Conservation (phyloP, 2,113 vertebrate species). For the Coreoperca whiteheadi region DNA sequence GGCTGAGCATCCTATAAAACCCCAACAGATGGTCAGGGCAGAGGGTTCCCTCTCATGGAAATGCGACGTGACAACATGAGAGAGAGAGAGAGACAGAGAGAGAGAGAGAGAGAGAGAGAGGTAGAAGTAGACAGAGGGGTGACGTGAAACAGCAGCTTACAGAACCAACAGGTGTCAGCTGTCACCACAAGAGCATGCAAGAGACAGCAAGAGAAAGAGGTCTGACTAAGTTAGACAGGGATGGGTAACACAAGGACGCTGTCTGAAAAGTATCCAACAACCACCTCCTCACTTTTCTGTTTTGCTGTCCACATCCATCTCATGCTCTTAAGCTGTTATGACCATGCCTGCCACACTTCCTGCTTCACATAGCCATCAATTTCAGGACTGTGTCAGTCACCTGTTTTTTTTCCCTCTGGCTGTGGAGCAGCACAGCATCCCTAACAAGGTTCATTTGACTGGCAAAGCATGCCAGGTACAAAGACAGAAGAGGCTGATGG, state of each 20-base stretch:
- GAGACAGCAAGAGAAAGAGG: conserved; percentile 14
- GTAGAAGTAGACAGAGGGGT: neutral
- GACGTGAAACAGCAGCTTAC: conserved; percentile 20
- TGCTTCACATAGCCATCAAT: conserved; percentile 20
- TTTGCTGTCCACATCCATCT: conserved; percentile 30
- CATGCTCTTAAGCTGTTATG: conserved; percentile 24
- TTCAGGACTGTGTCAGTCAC: conserved; percentile 30
- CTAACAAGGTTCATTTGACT: conserved; percentile 59
- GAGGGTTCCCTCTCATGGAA: conserved; percentile 6
- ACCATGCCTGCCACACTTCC: conserved; percentile 45
- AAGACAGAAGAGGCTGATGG: conserved; percentile 44
- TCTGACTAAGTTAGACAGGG: conserved; percentile 21
- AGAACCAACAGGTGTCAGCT: conserved; percentile 39
- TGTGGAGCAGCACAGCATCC: neutral
- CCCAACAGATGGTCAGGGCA: conserved; percentile 51
- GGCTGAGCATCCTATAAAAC: conserved; percentile 10
- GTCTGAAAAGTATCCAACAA: conserved; percentile 38
- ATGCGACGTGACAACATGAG: conserved; percentile 15
- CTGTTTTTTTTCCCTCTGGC: neutral
- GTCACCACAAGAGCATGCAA: conserved; percentile 22
- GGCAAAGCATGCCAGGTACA: conserved; percentile 53
- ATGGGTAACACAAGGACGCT: conserved; percentile 4
- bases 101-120: conserved; percentile 8
- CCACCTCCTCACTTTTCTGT: conserved; percentile 13
- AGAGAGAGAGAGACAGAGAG: conserved; percentile 15